Evolutionary conservation across 1,140 invertebrate species (phyloP), one percentile per base, ranked within the genome.

Genomic region (Conus ventricosus): DNA sequence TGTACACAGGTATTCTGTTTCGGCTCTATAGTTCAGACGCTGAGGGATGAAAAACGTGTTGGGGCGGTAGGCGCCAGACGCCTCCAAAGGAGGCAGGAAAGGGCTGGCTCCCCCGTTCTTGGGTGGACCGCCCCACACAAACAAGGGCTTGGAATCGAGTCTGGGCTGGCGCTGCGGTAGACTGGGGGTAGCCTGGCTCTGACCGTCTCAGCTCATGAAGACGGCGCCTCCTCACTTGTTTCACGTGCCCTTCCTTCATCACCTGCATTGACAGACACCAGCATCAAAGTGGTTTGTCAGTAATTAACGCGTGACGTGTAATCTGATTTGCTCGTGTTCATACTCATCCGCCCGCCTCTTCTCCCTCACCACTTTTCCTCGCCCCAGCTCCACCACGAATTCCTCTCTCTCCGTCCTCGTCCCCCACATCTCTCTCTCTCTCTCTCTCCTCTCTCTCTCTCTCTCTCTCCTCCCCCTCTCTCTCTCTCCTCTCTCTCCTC

Each of bases 211-310:
- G 71, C 63, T 89, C 88, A 17, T 86, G 39, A 1, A 87, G 81
- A 13, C 85, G 80, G 5, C 75, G 54, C 57, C 84, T 82, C 57
- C 88, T 23, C 6, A 89, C 82, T 27, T 89, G 88, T 51, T 87
- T 89, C n/a, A 89, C 57, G 80, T 89, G 88, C 8, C 88, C 88
- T 6, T 89, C 84, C 78, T 87, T 86, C 80, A 89, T 83, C n/a
- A 87, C 82, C 75, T 85, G 75, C 15, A 84, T 85, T 67, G 87
- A 27, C 39, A 27, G 11, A 78, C 20, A 63, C 17, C 39, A 39
- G 39, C 39, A 39, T 39, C 39, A 39, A 39, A 39, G 39, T 39
- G 39, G 39, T 39, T 39, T 39, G 39, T 39, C 39, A 39, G 39
- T 39, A 39, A 39, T 39, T 39, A 39, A 39, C 39, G 39, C 39